phyloP scores from a whole-genome alignment of 2,888 invertebrate species.

The Euclidia mi region DNA sequence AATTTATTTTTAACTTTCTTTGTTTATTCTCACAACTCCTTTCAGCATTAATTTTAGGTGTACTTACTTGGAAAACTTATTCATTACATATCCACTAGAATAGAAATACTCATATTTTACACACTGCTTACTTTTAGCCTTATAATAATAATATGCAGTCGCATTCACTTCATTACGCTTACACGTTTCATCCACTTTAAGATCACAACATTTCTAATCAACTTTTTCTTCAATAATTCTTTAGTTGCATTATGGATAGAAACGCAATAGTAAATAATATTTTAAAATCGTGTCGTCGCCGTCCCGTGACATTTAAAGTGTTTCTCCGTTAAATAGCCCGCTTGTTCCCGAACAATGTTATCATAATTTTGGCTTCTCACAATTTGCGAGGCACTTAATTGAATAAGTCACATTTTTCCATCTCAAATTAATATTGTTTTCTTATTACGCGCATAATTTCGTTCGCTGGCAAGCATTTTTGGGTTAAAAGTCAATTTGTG shows the following conservation, averaged over 20 bases:
- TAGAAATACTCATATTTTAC: too few relatives aligned
- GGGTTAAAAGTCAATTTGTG: neutral
- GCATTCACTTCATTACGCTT: too few relatives aligned
- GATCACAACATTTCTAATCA: too few relatives aligned
- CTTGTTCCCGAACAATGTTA: slow-evolving; percentile 49
- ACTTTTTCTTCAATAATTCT: neutral
- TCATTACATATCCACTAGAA: too few relatives aligned
- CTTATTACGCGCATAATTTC: slow-evolving; percentile 7
- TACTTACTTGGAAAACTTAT: too few relatives aligned
- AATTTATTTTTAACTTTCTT: too few relatives aligned
- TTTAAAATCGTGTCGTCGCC: slow-evolving; percentile 21
- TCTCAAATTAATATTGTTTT: slow-evolving; percentile 40
- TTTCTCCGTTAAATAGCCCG: slow-evolving; percentile 27
- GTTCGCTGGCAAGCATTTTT: neutral
- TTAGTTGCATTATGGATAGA: too few relatives aligned
- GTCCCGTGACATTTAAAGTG: slow-evolving; percentile 16
- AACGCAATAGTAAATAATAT: neutral
- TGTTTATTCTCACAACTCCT: too few relatives aligned
- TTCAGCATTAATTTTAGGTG: too few relatives aligned
- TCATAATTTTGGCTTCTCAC: slow-evolving; percentile 35
- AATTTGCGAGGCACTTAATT: slow-evolving; percentile 45
- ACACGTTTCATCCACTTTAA: too few relatives aligned
- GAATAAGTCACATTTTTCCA: slow-evolving; percentile 45
- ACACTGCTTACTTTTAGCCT: too few relatives aligned
- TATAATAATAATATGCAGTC: too few relatives aligned